Evolutionary conservation across 2,888 invertebrate species (phyloP).

Genomic region (Amiota minor): DNA sequence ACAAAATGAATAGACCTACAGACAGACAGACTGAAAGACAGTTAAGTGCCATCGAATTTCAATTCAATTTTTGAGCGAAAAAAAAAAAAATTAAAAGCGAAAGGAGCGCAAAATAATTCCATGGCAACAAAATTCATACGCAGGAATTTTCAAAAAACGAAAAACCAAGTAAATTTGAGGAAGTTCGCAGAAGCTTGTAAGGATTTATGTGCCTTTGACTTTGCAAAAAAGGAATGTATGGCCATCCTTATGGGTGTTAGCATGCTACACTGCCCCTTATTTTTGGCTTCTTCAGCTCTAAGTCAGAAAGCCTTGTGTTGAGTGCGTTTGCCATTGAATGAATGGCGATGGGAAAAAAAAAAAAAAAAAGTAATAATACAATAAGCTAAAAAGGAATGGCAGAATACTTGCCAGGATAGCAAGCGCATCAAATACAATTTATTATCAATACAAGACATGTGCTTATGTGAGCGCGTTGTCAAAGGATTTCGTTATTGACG

Average conservation of each 20-base stretch:
- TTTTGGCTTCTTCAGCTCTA: slow-evolving; percentile 18
- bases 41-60: slow-evolving; percentile 67
- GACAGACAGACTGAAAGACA: slow-evolving; percentile 32
- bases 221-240: neutral
- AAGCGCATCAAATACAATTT: slow-evolving; percentile 9
- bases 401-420: slow-evolving; percentile 42
- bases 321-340: neutral
- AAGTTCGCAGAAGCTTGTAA: neutral
- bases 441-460: neutral
- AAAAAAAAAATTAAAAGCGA: slow-evolving; percentile 36
- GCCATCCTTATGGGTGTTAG: slow-evolving; percentile 5
- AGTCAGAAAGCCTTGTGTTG: slow-evolving; percentile 4
- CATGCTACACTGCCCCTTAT: slow-evolving; percentile 23
- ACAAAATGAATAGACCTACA: neutral
- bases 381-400: slow-evolving; percentile 5
- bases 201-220: slow-evolving; percentile 16
- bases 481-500: slow-evolving; percentile 20
- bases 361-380: neutral
- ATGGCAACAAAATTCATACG: slow-evolving; percentile 27
- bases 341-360: slow-evolving; percentile 51
- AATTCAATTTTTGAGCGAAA: slow-evolving; percentile 55
- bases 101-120: slow-evolving; percentile 52
- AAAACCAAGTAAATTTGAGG: neutral
- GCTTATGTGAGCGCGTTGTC: neutral
- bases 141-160: slow-evolving; percentile 13